Evolutionary conservation across 2,113 vertebrate species (phyloP), one percentile per base, ranked within the genome.

Genomic region (Megaceryle maxima): DNA sequence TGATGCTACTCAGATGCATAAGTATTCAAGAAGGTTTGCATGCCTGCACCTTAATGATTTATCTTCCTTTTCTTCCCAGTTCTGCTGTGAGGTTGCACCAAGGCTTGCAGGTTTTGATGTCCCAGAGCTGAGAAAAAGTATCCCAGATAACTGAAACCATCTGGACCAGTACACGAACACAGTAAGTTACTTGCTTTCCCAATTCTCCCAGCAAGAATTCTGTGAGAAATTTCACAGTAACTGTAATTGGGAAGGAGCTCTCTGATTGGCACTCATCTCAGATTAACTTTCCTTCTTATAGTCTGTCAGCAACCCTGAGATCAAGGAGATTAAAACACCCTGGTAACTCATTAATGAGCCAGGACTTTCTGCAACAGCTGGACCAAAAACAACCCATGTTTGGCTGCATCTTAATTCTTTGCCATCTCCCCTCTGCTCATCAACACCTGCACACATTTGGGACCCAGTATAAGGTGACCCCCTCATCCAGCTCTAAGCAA

Each of bases 401-500:
- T 91, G 80, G 77, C 79, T 87, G 70, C 66, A 63, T 87, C 56
- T 87, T 86, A 88, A 86, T 83, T 97, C 59, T 81, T 69, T 87
- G 68, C 84, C 74, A 62, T 95, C 51, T 80, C 46, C 80, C 81
- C 94, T 94, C 79, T 91, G 70, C 78, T 94, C 81, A 76, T 90
- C 88, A 91, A 80, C 92, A 92, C 66, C 96, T 96, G 88, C 57
- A 90, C 59, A 55, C 72, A 83, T 94, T 96, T 96, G 72, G 64
- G 82, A 96, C 75, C 57, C 67, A 86, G 59, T 50, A 13, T 60
- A 92, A 96, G 93, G 81, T 70, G 56, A 96, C 37, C 86, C 20
- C 66, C 90, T 88, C 93, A 96, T 96, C 91, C 88, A 96, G 76
- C 96, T 96, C 94, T 84, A 94, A 94, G 57, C 83, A 95, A 87